Base-by-base conservation (phyloP, 2,797 vertebrate genomes). In the Molossus molossus region DNA sequence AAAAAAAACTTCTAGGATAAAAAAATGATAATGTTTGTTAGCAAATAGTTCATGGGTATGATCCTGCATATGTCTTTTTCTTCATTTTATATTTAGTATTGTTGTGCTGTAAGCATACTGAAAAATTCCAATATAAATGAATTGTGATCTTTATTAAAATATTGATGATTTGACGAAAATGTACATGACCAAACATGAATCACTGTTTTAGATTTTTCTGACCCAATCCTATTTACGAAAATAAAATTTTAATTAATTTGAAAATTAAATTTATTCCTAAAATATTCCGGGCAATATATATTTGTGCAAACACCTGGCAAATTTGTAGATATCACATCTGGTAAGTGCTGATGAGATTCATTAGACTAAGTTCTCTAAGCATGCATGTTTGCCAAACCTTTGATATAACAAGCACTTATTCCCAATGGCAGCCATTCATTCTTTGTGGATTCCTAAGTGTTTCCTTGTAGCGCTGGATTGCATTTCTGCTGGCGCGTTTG, bases 401-500 rank as follows among this genome's bases (percentile, higher is more conserved):
- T 98, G 96, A 97, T 97, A 98, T 94, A 93, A 93, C 89, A 98
- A 97, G 96, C 92, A 77, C 83, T 98, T 97, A 97, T 93, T 96
- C 96, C 95, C 97, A 83, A 98, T 97, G 97, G 96, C 94, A 95
- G 91, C 72, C 97, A 58, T 98, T 98, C 97, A 97, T 91, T 97
- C 87, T 96, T 97, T 98, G 97, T 97, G 97, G 98, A 96, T 96
- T 97, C 94, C 90, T 96, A 98, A 98, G 97, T 97, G 96, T 97
- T 98, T 97, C 94, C 75, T 97, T 97, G 91, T 94, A 97, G 84
- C 67, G 57, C 2, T 97, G 97, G 96, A 97, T 96, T 97, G 77
- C 91, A 93, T 98, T 98, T 98, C 98, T 53, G 18, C 64, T 97
- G 92, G 96, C 95, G 97, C 95, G 97, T 96, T 97, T 97, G 89